Evolutionary conservation across 37 sponge, comb jelly and placozoan genomes (phyloP).

Genomic region (Aplysina aerophoba): DNA sequence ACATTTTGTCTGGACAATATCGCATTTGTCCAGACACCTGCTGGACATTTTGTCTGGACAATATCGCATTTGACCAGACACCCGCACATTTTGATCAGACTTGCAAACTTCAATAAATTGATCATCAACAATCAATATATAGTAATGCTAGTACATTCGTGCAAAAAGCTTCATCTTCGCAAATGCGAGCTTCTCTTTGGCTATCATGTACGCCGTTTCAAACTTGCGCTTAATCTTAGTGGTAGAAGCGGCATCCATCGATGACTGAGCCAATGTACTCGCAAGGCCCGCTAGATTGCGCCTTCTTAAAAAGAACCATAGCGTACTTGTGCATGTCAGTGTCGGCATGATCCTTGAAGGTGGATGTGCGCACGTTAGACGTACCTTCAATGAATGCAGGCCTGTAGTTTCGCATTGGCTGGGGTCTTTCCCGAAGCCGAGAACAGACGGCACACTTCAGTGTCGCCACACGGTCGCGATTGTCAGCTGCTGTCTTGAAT

Average conservation of each 20-base stretch:
- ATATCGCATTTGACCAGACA: no score
- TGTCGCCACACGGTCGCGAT: slow-evolving; percentile 36
- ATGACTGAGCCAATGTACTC: slow-evolving; percentile 31
- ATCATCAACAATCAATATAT: no score
- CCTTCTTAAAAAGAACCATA: slow-evolving; percentile 38
- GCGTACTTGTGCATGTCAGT: slow-evolving; percentile 39
- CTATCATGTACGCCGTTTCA: slow-evolving; percentile 62
- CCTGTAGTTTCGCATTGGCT: slow-evolving; percentile 34
- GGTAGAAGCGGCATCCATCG: slow-evolving; percentile 33
- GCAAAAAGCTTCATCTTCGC: slow-evolving; percentile 54
- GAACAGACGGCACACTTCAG: slow-evolving; percentile 51
- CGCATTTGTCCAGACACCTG: no score
- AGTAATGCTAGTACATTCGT: no score
- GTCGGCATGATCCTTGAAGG: slow-evolving; percentile 46
- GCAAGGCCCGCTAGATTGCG: background rate
- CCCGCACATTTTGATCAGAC: no score
- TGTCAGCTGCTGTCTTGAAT: slow-evolving; percentile 15
- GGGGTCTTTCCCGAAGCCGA: slow-evolving; percentile 24
- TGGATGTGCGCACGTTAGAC: slow-evolving; percentile 26
- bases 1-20: no score
- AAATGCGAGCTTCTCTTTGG: slow-evolving; percentile 57
- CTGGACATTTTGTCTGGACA: no score
- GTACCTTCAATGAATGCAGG: slow-evolving; percentile 57
- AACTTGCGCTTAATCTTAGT: slow-evolving; percentile 34
- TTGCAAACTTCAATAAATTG: no score